Evolutionary conservation across 2,888 invertebrate species (phyloP), one percentile per base, ranked within the genome.

Genomic region (Chironomus tentans): DNA sequence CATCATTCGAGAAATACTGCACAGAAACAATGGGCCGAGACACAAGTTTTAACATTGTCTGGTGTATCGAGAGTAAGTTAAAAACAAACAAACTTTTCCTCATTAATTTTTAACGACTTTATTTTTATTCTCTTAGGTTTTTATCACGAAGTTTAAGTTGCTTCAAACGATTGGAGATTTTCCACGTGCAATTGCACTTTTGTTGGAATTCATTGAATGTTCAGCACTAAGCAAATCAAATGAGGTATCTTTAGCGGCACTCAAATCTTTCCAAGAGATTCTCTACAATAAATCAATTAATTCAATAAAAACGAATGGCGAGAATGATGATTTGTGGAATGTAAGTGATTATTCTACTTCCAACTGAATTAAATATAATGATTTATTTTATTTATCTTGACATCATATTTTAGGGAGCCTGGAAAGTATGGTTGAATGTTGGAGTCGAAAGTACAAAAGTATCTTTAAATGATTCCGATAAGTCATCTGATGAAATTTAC

Each of bases 1-100:
- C 99, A 99, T 84, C 99, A 99, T 84, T 95, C 98, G 0, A 88
- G 99, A 77, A 98, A 99, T 83, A 99, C 99, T 0, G 98, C 98
- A 70, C 97, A 97, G 84, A 98, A 98, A 81, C 98, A 98, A 81
- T 98, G 98, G 98, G 97, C 98, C 0, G 98, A 98, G 85, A 98
- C 98, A 0, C 95, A 97, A 87, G 97, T 94, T 56, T 83, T 95
- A 77, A 94, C 95, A 0, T 83, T 96, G 13, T 94, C 94, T 3
- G 97, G 97, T 0, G 97, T 97, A 21, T 95, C 96, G 0, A 87
- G 97, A 78, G 97, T 93, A 70, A 22, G 70, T 38, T 38, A 1
- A 7, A 10, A 38, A 47, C n/a, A 4, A 38, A 38, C 28, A 28
- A 28, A 28, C 5, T 28, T 10, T 10, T 38, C 10, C 38, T 38